Evolutionary conservation across 30 jellyfish, hydroid and myxozoan species (phyloP).

Genomic region (Cassiopea andromeda): DNA sequence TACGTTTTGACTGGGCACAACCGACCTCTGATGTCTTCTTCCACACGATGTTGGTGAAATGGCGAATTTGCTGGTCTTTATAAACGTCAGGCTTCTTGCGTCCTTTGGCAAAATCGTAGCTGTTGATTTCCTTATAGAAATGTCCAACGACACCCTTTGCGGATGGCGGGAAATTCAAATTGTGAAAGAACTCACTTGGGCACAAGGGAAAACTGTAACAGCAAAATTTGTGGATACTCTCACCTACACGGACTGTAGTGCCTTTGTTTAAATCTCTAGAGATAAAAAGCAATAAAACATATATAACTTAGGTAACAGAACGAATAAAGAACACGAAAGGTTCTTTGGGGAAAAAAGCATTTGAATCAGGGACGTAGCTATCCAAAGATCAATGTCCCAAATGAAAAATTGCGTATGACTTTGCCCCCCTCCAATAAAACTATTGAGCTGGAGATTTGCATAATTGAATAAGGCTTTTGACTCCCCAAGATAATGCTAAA

Average conservation of each 20-base stretch:
- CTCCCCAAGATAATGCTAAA: too few species aligned
- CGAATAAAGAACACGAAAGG: background rate
- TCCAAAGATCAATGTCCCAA: too few species aligned
- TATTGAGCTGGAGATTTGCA: too few species aligned
- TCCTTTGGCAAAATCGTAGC: constrained; percentile 81
- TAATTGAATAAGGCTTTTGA: too few species aligned
- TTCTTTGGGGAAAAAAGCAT: background rate
- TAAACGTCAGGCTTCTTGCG: constrained; percentile 10
- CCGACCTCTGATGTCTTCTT: constrained; percentile 82
- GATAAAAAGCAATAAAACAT: too few species aligned
- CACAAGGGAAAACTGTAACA: constrained; percentile 87
- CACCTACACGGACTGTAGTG: constrained; percentile 70
- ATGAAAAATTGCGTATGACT: too few species aligned
- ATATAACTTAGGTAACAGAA: too few species aligned
- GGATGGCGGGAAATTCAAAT: constrained; percentile 89
- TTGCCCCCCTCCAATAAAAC: too few species aligned
- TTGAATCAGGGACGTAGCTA: too few species aligned
- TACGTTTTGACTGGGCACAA: constrained; percentile 85
- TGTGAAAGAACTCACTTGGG: constrained; percentile 84
- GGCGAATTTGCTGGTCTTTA: constrained; percentile 55
- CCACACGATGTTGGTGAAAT: constrained; percentile 92
- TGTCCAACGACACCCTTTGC: constrained; percentile 87
- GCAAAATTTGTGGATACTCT: constrained; percentile 93
- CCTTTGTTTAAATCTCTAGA: constrained; percentile 70
- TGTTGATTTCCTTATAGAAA: constrained; percentile 76